Conservation (phyloP, 2,113 vertebrate genomes). For the Numenius arquata region DNA sequence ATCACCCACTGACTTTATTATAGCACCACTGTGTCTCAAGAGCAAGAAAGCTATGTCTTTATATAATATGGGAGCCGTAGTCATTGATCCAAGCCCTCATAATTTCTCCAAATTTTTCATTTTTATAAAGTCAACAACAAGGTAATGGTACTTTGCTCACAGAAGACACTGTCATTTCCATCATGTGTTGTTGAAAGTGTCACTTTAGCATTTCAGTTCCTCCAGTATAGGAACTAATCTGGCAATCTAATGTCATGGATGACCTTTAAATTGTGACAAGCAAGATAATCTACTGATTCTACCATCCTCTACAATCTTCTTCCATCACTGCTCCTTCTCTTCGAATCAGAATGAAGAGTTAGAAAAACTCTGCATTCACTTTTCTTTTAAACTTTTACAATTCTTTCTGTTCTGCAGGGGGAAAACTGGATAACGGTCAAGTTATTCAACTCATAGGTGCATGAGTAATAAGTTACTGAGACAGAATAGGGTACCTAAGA, state of each 20-base stretch:
- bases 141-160: background rate
- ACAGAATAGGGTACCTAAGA: background rate
- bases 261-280: background rate
- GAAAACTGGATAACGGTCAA: background rate
- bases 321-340: background rate
- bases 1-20: background rate
- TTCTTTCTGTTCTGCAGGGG: background rate
- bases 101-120: background rate
- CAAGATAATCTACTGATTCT: background rate
- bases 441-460: background rate
- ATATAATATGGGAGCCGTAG: background rate
- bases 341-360: background rate
- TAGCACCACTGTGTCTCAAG: background rate
- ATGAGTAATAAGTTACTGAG: background rate
- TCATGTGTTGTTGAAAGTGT: background rate
- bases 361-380: background rate
- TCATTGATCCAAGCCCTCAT: background rate
- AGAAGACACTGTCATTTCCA: background rate
- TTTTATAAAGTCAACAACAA: background rate
- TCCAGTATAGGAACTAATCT: background rate
- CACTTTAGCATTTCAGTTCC: background rate
- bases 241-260: background rate
- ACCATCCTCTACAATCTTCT: background rate
- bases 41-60: background rate
- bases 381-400: background rate